phyloP scores from a whole-genome alignment of 37 sponge, comb jelly and placozoan species.

The Halisarca cf. caerulea region DNA sequence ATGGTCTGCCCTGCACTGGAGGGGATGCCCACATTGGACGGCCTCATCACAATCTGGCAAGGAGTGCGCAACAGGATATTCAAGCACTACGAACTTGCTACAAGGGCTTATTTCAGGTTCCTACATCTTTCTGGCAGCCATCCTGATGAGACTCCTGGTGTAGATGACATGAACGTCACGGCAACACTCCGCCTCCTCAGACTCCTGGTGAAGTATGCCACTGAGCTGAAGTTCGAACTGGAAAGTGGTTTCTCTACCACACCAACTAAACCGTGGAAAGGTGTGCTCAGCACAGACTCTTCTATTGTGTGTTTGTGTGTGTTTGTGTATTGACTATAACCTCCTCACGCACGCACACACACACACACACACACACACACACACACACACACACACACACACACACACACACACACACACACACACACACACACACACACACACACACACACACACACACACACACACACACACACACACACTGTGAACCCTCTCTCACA shows the following conservation, averaged over 20 bases:
- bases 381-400: no score
- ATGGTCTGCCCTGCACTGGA: conserved; percentile 71
- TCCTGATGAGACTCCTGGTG: conserved; percentile 45
- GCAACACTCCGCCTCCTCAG: conserved; percentile 82
- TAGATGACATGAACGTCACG: conserved; percentile 92
- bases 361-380: no score
- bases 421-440: no score
- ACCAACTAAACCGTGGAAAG: conserved; percentile 93
- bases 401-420: no score
- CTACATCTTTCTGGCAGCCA: conserved; percentile 71
- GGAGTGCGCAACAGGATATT: conserved; percentile 81
- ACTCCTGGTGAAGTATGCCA: conserved; percentile 85
- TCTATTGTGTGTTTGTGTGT: no score
- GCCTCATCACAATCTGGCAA: conserved; percentile 70
- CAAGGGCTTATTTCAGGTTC: conserved; percentile 89
- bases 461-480: no score
- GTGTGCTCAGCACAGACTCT: no score
- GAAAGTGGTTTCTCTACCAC: conserved; percentile 78
- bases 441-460: no score
- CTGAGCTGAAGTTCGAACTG: conserved; percentile 79
- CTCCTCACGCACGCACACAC: no score
- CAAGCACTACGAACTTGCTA: conserved; percentile 87
- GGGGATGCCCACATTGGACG: conserved; percentile 58
- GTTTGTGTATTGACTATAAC: no score
- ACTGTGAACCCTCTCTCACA: no score